A percentile compares a stretch with the other conserved stretches of the same genome.
Conservation (phyloP, 92 coral and sea anemone genomes). For the Siderastrea siderea region DNA sequence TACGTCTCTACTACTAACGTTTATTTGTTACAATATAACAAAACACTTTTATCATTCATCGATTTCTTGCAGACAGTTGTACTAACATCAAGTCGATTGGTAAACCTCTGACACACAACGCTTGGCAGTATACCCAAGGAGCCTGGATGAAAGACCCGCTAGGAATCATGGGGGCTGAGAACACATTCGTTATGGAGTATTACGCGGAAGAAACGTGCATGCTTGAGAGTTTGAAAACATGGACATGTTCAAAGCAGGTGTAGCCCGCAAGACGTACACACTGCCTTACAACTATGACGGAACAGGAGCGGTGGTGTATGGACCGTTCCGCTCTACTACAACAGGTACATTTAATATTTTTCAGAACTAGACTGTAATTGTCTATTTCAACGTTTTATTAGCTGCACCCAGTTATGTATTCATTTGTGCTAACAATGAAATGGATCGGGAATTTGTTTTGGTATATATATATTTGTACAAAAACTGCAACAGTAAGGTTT, state of each 20-base stretch:
- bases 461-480: too few species aligned
- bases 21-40: too few species aligned
- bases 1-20: too few species aligned
- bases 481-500: too few species aligned
- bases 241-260: constrained; percentile 51
- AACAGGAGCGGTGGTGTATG: constrained; percentile 47
- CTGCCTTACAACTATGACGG: too few species aligned
- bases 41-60: too few species aligned
- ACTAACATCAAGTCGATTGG: constrained; percentile 36
- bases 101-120: constrained; percentile 46
- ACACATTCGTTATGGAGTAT: constrained; percentile 23
- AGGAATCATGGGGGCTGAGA: constrained; percentile 44
- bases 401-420: too few species aligned
- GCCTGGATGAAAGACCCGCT: constrained; percentile 76
- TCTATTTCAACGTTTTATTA: too few species aligned
- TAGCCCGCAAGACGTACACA: constrained; percentile 1
- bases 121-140: not conserved
- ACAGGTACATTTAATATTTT: constrained; percentile 5
- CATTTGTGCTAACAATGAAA: too few species aligned
- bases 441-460: not conserved
- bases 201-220: not conserved
- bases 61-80: constrained; percentile 23
- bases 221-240: constrained; percentile 30
- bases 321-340: constrained; percentile 44
- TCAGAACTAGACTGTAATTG: not conserved